These are phyloP conservation scores for Ips nitidus DNA, from an alignment of 1,140 invertebrate species.

Conservation along the genomic window DNA sequence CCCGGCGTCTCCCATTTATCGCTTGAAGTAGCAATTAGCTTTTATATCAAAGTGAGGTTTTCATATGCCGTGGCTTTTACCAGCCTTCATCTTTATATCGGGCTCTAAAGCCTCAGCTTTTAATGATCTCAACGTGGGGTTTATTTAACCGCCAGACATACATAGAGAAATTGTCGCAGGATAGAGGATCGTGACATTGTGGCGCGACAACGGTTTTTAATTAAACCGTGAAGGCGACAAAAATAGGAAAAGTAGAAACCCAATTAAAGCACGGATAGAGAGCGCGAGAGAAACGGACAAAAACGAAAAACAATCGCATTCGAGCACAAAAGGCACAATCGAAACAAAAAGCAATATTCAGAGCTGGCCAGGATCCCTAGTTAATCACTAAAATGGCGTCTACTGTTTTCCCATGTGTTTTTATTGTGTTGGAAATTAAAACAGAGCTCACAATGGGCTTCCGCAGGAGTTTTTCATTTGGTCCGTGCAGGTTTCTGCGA, in stretches of 20 bases:
- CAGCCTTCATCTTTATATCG: slow-evolving; percentile 30
- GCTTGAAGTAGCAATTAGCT: slow-evolving; percentile 36
- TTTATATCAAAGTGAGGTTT: slow-evolving; percentile 37
- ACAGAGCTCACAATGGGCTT: slow-evolving; percentile 51
- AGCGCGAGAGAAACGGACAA: slow-evolving; percentile 36
- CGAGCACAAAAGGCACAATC: slow-evolving; percentile 51
- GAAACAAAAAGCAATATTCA: slow-evolving; percentile 52
- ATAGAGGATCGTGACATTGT: background rate
- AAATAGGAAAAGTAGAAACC: slow-evolving; percentile 43
- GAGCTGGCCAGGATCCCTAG: slow-evolving; percentile 51
- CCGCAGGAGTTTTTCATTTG: slow-evolving; percentile 35
- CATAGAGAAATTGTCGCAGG: no score
- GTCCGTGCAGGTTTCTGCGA: background rate
- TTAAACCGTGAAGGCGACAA: slow-evolving; percentile 7
- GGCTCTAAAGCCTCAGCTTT: slow-evolving; percentile 27
- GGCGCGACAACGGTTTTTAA: background rate
- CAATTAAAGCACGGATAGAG: slow-evolving; percentile 52
- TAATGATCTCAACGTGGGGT: slow-evolving; percentile 23
- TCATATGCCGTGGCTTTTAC: slow-evolving; percentile 32
- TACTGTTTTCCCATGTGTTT: slow-evolving; percentile 56
- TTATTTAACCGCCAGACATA: slow-evolving; percentile 17
- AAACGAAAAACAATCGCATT: slow-evolving; percentile 50
- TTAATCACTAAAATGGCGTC: slow-evolving; percentile 55
- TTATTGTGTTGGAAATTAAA: slow-evolving; percentile 56
- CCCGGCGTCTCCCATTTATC: slow-evolving; percentile 31